Evolutionary conservation across 2,888 invertebrate species (phyloP).

Genomic region (Kuschelorhynchus macadamiae): DNA sequence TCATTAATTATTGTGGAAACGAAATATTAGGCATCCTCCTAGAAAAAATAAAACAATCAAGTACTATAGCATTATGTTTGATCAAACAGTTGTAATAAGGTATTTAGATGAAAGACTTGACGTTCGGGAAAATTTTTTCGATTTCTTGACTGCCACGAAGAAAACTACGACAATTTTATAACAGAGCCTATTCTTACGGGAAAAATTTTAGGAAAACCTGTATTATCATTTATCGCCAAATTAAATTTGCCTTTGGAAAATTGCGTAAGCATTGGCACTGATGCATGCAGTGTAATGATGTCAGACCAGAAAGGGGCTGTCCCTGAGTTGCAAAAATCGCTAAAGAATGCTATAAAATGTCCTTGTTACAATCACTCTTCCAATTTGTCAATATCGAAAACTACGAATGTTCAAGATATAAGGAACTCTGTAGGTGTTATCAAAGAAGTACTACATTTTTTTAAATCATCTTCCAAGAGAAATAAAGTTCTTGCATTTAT

Average conservation of each 20-base stretch:
- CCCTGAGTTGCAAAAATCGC: conserved; percentile 52
- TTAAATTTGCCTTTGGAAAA: conserved; percentile 10
- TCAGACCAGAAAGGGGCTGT: conserved; percentile 31
- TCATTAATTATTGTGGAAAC: not conserved
- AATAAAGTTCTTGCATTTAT: conserved; percentile 9
- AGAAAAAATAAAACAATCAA: not conserved
- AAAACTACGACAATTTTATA: conserved; percentile 26
- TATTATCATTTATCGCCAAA: conserved; percentile 23
- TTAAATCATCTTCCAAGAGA: conserved; percentile 16
- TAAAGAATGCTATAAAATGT: conserved; percentile 34
- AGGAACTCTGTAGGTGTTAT: conserved; percentile 36
- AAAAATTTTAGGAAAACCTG: conserved; percentile 19
- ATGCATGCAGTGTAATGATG: conserved; percentile 37
- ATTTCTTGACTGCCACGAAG: conserved; percentile 29
- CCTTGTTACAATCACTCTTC: conserved; percentile 31
- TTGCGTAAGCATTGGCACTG: conserved; percentile 27
- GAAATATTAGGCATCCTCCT: not conserved
- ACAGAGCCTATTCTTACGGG: conserved; percentile 29
- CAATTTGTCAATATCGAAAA: conserved; percentile 34
- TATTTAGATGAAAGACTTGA: no score
- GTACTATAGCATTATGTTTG: not conserved
- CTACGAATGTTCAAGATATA: conserved; percentile 28
- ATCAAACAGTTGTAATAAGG: no score
- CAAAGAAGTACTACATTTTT: conserved; percentile 37
- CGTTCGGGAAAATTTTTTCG: conserved; percentile 25